phyloP scores from a whole-genome alignment of 2,888 invertebrate species.

The Halocaridina rubra region DNA sequence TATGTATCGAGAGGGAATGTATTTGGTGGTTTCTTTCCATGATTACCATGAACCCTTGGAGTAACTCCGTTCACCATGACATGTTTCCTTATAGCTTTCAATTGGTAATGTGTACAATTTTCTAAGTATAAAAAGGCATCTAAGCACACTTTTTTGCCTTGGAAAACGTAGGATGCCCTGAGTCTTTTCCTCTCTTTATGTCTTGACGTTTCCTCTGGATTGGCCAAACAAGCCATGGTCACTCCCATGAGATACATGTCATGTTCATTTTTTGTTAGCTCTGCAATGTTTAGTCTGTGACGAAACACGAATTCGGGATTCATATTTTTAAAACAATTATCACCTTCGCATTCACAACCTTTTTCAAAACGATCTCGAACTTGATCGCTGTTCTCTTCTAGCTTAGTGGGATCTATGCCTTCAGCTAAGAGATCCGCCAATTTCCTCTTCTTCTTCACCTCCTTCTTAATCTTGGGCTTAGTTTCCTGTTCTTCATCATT shows the following conservation, averaged over 20 bases:
- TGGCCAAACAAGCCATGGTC: slow-evolving; percentile 82
- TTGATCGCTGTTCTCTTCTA: slow-evolving; percentile 78
- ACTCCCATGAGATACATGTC: slow-evolving; percentile 90
- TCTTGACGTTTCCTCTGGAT: slow-evolving; percentile 77
- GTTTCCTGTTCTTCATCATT: slow-evolving; percentile 60
- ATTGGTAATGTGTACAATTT: slow-evolving; percentile 83
- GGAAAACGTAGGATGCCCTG: slow-evolving; percentile 81
- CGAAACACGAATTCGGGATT: slow-evolving; percentile 81
- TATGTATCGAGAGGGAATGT: slow-evolving; percentile 83
- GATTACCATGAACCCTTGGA: slow-evolving; percentile 82
- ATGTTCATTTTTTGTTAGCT: slow-evolving; percentile 83
- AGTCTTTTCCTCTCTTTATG: slow-evolving; percentile 80
- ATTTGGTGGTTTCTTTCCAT: slow-evolving; percentile 84
- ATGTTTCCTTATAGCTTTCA: slow-evolving; percentile 82
- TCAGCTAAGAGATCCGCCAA: slow-evolving; percentile 68
- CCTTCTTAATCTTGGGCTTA: slow-evolving; percentile 63
- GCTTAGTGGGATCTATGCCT: slow-evolving; percentile 74
- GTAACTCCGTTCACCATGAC: slow-evolving; percentile 84
- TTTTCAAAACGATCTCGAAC: slow-evolving; percentile 77
- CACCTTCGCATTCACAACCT: slow-evolving; percentile 83
- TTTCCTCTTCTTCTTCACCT: slow-evolving; percentile 64
- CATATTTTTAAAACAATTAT: slow-evolving; percentile 80
- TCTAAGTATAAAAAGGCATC: slow-evolving; percentile 84
- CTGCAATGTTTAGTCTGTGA: slow-evolving; percentile 82
- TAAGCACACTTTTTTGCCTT: slow-evolving; percentile 81